Conservation (phyloP, 2,888 invertebrate species). For the Caenorhabditis angaria region DNA sequence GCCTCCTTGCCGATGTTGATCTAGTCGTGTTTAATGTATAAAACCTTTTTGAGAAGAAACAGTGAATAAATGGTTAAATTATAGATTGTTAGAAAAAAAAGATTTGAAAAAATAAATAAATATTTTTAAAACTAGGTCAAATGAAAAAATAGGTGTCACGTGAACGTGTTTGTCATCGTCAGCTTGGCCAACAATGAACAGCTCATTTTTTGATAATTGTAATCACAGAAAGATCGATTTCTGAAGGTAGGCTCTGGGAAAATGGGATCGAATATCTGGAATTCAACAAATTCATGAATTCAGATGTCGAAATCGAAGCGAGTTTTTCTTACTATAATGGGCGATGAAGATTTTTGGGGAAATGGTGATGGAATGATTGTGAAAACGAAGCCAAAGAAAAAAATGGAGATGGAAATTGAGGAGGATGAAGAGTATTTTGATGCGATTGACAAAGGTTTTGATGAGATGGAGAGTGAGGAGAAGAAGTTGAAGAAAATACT, state of each 20-base stretch:
- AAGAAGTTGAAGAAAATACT: too few species aligned
- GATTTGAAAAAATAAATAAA: too few species aligned
- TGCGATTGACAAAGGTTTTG: too few species aligned
- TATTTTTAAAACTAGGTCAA: too few species aligned
- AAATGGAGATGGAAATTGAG: neutral
- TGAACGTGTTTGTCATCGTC: neutral
- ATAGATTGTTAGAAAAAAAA: too few species aligned
- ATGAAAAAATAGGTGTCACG: too few species aligned
- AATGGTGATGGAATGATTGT: conserved; percentile 29
- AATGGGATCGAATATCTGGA: neutral
- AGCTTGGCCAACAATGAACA: neutral
- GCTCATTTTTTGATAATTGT: conserved; percentile 5
- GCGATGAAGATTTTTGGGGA: conserved; percentile 49
- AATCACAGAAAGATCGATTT: neutral
- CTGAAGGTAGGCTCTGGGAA: neutral
- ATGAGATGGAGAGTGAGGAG: too few species aligned
- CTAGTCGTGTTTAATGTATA: too few species aligned
- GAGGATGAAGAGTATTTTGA: neutral
- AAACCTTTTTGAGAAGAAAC: too few species aligned
- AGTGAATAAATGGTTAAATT: too few species aligned
- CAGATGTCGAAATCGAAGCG: conserved; percentile 51
- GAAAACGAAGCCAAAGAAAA: neutral
- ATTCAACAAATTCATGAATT: neutral
- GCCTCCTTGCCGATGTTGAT: too few species aligned
- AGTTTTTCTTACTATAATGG: conserved; percentile 39